Conservation (phyloP, 2,888 invertebrate genomes). For the Furcula furcula region DNA sequence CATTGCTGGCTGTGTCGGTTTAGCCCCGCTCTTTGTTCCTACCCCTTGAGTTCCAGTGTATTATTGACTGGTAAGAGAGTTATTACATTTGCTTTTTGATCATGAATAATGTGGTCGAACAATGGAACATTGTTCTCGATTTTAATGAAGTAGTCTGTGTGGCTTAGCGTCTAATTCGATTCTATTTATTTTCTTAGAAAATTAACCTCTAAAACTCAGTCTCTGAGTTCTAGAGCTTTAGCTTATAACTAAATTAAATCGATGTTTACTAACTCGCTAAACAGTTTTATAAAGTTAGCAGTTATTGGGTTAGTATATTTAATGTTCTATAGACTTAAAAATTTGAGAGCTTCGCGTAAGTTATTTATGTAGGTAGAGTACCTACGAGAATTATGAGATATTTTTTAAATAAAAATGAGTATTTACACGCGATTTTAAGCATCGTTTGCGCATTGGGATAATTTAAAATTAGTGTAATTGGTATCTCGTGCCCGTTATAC, state of each 20-base stretch:
- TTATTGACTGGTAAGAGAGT: conserved; percentile 52
- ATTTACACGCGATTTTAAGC: not conserved
- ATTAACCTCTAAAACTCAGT: no score
- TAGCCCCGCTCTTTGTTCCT: conserved; percentile 56
- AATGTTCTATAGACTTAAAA: not conserved
- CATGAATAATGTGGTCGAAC: conserved; percentile 12
- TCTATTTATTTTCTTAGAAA: conserved; percentile 12
- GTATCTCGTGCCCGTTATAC: conserved; percentile 8
- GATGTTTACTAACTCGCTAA: not conserved
- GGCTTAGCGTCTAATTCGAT: no score
- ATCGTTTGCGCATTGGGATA: not conserved
- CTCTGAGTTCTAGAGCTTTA: no score
- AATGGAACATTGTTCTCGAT: conserved; percentile 1
- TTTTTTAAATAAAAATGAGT: no score
- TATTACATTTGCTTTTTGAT: conserved; percentile 38
- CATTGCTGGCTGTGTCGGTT: conserved; percentile 51
- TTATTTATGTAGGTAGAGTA: no score
- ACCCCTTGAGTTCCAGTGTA: conserved; percentile 41
- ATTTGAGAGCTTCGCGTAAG: no score
- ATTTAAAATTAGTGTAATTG: conserved; percentile 19
- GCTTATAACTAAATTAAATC: no score
- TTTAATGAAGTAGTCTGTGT: no score
- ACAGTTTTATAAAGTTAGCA: not conserved
- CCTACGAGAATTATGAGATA: no score
- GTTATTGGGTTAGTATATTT: not conserved